Percentiles rank a stretch among this genome's conserved stretches.
Conservation (phyloP, 2,888 invertebrate genomes). For the Stenotaenia linearis region DNA sequence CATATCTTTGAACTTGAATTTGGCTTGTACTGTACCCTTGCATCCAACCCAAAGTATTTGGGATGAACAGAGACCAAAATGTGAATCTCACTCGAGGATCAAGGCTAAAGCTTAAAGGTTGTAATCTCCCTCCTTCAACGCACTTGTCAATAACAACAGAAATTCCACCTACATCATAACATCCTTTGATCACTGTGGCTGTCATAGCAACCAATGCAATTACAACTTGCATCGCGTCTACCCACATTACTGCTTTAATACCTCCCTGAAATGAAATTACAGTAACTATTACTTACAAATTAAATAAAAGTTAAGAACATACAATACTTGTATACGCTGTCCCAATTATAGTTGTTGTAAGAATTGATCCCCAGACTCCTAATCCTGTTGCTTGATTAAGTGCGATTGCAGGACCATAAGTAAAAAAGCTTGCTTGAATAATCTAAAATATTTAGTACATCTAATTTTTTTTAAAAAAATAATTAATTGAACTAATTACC, state of each 20-base stretch:
- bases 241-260: constrained; percentile 31
- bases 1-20: constrained; percentile 28
- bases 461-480: not conserved
- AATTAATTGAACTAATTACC: not conserved
- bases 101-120: not conserved
- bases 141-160: not conserved
- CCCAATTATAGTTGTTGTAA: not conserved
- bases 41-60: constrained; percentile 17
- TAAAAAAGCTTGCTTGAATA: not conserved
- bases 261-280: constrained; percentile 5
- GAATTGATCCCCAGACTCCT: not conserved
- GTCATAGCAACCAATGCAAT: not conserved
- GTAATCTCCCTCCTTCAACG: constrained; percentile 11
- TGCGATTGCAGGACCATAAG: not conserved
- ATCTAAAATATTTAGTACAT: not conserved
- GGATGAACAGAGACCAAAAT: not conserved
- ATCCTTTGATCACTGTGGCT: constrained; percentile 4
- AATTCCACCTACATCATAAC: constrained; percentile 13
- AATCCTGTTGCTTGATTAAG: constrained; percentile 14
- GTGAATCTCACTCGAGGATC: not conserved
- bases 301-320: not conserved
- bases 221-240: constrained; percentile 17
- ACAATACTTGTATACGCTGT: not conserved
- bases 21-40: constrained; percentile 9
- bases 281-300: not conserved